Conservation (phyloP, 2,113 vertebrate species). For the Hypomesus transpacificus region DNA sequence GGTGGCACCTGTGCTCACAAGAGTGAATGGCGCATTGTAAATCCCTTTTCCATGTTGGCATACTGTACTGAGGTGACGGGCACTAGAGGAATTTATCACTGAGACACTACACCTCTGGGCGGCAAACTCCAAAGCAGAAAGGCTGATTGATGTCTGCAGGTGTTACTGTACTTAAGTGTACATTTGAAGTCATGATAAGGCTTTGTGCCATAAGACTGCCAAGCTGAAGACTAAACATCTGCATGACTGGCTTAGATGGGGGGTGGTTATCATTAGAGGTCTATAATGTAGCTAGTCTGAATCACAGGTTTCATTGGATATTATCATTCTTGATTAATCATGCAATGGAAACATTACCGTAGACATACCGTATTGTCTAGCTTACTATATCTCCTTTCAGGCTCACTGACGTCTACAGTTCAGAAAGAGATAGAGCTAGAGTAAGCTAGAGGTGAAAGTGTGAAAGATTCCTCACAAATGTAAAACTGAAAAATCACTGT, state of each 20-base stretch:
- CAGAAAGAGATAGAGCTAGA: conserved; percentile 20
- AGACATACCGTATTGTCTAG: conserved; percentile 11
- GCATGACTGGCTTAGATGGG: too few relatives aligned
- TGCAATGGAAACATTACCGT: conserved; percentile 31
- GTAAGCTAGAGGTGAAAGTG: too few relatives aligned
- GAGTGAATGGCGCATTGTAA: conserved; percentile 50
- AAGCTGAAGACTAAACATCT: too few relatives aligned
- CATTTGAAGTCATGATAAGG: too few relatives aligned
- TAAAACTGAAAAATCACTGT: background rate
- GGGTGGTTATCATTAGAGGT: background rate
- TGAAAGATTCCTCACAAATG: conserved; percentile 2
- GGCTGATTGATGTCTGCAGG: background rate
- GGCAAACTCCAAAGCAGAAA: conserved; percentile 25
- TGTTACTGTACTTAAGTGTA: too few relatives aligned
- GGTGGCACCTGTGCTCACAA: conserved; percentile 10
- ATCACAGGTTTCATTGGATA: conserved; percentile 55
- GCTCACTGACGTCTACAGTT: conserved; percentile 8
- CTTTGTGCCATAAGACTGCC: too few relatives aligned
- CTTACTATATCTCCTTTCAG: conserved; percentile 7
- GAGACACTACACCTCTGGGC: conserved; percentile 37
- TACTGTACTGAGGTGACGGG: conserved; percentile 16
- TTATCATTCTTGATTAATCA: conserved; percentile 47
- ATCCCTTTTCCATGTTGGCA: conserved; percentile 3
- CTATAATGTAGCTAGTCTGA: conserved; percentile 49
- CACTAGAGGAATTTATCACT: conserved; percentile 64